Evolutionary conservation across 2,797 vertebrate species (phyloP).

Genomic region (Tachyglossus aculeatus): DNA sequence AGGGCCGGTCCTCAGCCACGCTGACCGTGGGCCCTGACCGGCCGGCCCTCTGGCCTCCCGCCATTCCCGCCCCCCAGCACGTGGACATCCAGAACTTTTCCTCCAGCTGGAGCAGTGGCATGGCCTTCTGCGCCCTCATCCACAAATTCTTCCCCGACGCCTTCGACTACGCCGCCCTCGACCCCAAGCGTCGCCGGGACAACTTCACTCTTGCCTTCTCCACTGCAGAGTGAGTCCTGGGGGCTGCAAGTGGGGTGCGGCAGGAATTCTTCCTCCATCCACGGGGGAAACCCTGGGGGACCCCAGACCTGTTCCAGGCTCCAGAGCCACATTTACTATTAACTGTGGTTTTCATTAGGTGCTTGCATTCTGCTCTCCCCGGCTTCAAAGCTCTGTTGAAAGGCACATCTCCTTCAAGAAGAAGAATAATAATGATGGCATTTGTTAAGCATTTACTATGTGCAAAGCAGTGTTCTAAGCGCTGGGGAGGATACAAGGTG

Average conservation of each 20-base stretch:
- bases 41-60: not conserved
- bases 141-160: constrained; percentile 77
- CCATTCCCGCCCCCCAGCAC: constrained; percentile 38
- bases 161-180: constrained; percentile 69
- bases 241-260: no score
- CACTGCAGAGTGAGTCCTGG: constrained; percentile 65
- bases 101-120: constrained; percentile 74
- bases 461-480: no score
- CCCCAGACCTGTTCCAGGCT: rapidly evolving
- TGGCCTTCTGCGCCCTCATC: constrained; percentile 78
- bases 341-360: no score
- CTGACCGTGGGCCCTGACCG: no score
- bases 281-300: not conserved
- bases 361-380: no score
- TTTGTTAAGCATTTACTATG: no score
- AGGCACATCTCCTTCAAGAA: no score
- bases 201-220: constrained; percentile 74
- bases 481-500: no score
- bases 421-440: no score
- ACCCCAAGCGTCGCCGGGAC: constrained; percentile 61
- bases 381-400: no score
- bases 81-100: constrained; percentile 80
- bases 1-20: no score
- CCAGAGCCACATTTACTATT: not conserved
- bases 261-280: rapidly evolving